These are phyloP conservation scores for Clarias laeviceps DNA, from an alignment of 2,797 vertebrate genomes.

Conservation along the genomic window DNA sequence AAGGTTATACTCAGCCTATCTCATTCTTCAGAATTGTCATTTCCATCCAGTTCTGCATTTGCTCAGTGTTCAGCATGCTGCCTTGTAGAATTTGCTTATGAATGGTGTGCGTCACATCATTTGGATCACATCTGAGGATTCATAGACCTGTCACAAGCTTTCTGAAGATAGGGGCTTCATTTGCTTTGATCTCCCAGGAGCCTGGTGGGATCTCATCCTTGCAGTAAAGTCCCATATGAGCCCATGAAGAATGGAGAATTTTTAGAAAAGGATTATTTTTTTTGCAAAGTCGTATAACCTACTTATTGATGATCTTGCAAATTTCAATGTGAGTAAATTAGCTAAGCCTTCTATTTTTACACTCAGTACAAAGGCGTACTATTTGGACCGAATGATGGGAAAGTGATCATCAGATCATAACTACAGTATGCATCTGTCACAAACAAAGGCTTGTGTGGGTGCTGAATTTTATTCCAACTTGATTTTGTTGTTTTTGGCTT, in stretches of 20 bases:
- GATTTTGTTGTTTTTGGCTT: too few species aligned
- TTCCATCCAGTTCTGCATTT: background rate
- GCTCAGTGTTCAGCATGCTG: background rate
- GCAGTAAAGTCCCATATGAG: background rate
- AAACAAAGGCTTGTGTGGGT: background rate
- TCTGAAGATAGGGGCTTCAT: background rate
- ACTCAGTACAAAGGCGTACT: background rate
- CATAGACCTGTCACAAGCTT: background rate
- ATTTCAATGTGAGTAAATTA: background rate
- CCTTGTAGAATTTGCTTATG: background rate
- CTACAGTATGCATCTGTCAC: background rate
- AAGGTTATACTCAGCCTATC: background rate
- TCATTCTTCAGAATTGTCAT: background rate
- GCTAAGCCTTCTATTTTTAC: background rate
- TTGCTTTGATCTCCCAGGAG: background rate
- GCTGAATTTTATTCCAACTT: too few species aligned
- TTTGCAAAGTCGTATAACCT: background rate
- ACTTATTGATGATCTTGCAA: background rate
- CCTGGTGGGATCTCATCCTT: background rate
- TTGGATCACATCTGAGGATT: background rate
- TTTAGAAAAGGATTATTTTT: background rate
- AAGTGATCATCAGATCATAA: too few species aligned
- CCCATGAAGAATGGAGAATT: background rate
- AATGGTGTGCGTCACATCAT: background rate
- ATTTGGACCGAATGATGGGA: background rate